Base-by-base conservation (phyloP, 2,113 vertebrate species). In the Lampris megalopsis region DNA sequence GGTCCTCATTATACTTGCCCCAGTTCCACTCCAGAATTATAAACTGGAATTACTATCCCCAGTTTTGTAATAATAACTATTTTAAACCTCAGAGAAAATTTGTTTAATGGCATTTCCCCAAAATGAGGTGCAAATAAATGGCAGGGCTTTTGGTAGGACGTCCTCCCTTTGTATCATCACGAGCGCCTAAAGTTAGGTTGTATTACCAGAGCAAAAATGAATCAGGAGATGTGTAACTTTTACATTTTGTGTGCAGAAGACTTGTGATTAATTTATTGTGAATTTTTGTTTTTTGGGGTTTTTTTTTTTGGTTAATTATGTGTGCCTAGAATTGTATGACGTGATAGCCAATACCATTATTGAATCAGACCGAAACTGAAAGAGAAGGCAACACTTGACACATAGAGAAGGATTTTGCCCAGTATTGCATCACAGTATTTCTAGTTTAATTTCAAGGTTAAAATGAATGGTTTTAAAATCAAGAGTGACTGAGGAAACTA, bases 271-370 rank as follows among this genome's bases (percentile, higher is more conserved):
- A 24, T 24, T 24, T 24, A 24, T 24, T 24, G 24, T 24, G 24
- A 24, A 24, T 24, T 24, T 24, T 24, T 24, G 24, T 24, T 24
- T 24, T 24, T 24, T 24, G 24, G 24, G 24, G 24, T 0, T 0
- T 24, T 24, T 24, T 24, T 24, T 24, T 24, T 24, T 24, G 24
- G 24, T 24, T 0, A 24, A 24, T 24, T 24, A 24, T 24, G 0
- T 24, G 24, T 24, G 24, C 0, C 24, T 24, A 24, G 24, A 24
- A 24, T 24, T 24, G 84, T 86, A 90, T 90, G 87, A 77, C 81
- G 83, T 80, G 89, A 86, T 77, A 84, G 82, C 62, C 35, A 43
- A 8, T 62, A 87, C 89, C 77, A 85, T 82, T 92, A 92, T 92
- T 89, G 82, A 89, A 62, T 61, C 42, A 65, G 74, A 88, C 86